Evolutionary conservation across 2,888 invertebrate species (phyloP), one percentile per base, ranked within the genome.

Genomic region (Oscheius sp.): DNA sequence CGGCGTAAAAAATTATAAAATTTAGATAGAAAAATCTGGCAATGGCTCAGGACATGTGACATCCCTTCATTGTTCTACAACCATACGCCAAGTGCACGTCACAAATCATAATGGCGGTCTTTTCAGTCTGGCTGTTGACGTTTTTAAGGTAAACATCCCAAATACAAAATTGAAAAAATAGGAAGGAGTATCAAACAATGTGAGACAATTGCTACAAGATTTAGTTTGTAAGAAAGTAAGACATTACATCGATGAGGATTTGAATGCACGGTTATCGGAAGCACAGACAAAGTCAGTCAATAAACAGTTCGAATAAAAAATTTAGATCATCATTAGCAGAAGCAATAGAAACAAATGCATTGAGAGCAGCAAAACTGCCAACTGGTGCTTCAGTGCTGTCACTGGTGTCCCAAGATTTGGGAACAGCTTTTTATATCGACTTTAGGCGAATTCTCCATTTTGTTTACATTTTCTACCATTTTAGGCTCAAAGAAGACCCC

Each of bases 101-200:
- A 74, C 72, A 20, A 80, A 80, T 63, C 81, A 81, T 68, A 81
- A 81, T 51, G 81, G 81, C 14, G 81, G 81, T 8, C 72, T 81
- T 9, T 80, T 80, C 59, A 79, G 81, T 9, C 62, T 81, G 8
- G 81, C 81, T 1, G 77, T 81, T 6, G 71, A 72, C 12, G 79
- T 80, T 0, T 81, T 81, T 72, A 81, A 81, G 73, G 64, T 51
- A 51, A 4, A 4, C 5, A 41, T 41, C 20, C 5, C 5, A 22
- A 6, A 26, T 45, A 5, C 26, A 6, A 38, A 38, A 8, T 32
- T n/a, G 20, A 4, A 26, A n/a, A 63, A 73, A 1, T 47, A 78
- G 75, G 76, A 78, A 72, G 80, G 78, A 57, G 78, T 81, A 9
- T 78, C 79, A 2, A 77, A 80, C 28, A 80, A 81, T 54, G 78